A percentile compares a stretch with the other conserved stretches of the same genome.
These are phyloP conservation scores for Cheilosia grossa DNA, from an alignment of 2,888 invertebrate genomes.

Conservation along the genomic window DNA sequence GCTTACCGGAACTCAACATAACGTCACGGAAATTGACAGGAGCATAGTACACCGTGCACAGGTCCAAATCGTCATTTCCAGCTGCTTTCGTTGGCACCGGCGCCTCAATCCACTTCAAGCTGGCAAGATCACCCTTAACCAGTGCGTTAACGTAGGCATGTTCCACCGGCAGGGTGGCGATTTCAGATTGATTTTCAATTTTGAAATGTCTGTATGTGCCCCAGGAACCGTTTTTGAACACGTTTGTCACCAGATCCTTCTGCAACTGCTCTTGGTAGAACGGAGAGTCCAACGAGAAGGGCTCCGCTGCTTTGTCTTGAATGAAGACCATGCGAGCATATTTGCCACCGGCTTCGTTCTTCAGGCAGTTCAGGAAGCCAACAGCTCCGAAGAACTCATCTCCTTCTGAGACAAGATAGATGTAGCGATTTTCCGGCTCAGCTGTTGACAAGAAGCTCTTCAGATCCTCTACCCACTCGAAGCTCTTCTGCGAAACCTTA, in stretches of 20 bases:
- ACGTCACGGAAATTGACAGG: slow-evolving; percentile 99
- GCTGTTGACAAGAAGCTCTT: slow-evolving; percentile 89
- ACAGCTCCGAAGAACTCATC: slow-evolving; percentile 90
- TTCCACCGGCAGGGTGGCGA: slow-evolving; percentile 87
- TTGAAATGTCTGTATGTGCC: slow-evolving; percentile 93
- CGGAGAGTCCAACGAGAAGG: slow-evolving; percentile 85
- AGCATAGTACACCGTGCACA: slow-evolving; percentile 95
- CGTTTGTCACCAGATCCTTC: slow-evolving; percentile 93
- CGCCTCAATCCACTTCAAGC: slow-evolving; percentile 96
- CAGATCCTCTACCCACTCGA: slow-evolving; percentile 91
- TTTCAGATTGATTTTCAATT: slow-evolving; percentile 84
- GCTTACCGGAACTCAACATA: slow-evolving; percentile 98
- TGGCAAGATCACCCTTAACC: slow-evolving; percentile 96
- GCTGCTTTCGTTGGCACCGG: slow-evolving; percentile 86
- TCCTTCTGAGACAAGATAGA: slow-evolving; percentile 88
- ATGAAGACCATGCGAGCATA: slow-evolving; percentile 89
- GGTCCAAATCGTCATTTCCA: slow-evolving; percentile 84
- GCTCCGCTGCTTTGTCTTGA: slow-evolving; percentile 86
- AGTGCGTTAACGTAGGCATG: slow-evolving; percentile 98
- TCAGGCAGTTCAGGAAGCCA: slow-evolving; percentile 95
- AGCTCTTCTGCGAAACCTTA: slow-evolving; percentile 88
- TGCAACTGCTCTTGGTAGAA: slow-evolving; percentile 87
- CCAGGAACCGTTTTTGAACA: slow-evolving; percentile 92
- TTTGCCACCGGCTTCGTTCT: slow-evolving; percentile 92
- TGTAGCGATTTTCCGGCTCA: slow-evolving; percentile 85